Conservation (phyloP, 1,140 invertebrate genomes). For the Saccostrea cuccullata region DNA sequence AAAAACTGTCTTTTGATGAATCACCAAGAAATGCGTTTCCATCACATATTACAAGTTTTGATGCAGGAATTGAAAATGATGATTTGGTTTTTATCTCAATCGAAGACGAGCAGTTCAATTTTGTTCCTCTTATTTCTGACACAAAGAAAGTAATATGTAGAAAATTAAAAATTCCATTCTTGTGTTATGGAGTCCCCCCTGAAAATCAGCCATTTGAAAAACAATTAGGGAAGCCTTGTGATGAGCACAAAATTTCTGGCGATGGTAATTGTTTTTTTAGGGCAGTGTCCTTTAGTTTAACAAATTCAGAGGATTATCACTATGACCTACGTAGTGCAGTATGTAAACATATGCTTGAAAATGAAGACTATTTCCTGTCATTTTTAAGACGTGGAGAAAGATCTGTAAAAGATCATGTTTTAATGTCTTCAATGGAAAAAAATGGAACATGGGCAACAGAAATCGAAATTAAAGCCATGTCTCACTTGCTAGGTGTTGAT, state of each 20-base stretch:
- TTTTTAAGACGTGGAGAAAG: neutral
- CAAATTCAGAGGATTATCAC: neutral
- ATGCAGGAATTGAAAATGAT: no score
- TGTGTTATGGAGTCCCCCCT: no score
- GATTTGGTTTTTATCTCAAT: no score
- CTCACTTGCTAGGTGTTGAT: neutral
- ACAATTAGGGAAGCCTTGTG: no score
- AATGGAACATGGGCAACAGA: constrained; percentile 16
- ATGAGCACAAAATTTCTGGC: neutral
- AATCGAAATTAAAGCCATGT: neutral
- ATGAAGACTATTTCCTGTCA: neutral
- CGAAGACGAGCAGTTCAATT: no score
- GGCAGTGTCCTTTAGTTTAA: constrained; percentile 15
- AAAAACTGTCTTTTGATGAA: no score
- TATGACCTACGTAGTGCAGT: neutral
- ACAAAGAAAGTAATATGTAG: no score
- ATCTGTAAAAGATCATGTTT: neutral
- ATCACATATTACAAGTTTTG: no score
- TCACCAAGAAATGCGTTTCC: no score
- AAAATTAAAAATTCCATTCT: no score
- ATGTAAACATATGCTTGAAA: neutral
- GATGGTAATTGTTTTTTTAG: constrained; percentile 39
- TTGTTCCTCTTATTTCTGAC: no score
- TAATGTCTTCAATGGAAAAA: neutral
- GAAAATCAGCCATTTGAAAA: no score